phyloP scores from a whole-genome alignment of 1,140 invertebrate species.

The Drosophila malerkotliana region DNA sequence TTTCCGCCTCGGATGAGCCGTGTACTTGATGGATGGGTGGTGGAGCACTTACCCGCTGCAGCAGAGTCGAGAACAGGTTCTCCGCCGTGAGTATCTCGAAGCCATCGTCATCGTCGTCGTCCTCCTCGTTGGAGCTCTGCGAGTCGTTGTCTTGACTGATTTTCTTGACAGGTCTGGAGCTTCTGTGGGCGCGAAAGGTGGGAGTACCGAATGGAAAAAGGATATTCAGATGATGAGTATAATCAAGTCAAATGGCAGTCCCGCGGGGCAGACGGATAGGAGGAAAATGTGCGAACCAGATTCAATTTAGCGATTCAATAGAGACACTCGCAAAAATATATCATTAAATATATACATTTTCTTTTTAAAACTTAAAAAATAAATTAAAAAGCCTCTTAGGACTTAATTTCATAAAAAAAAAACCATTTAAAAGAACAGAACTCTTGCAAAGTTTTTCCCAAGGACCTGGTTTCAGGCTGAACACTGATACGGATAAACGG shows the following conservation, averaged over 20 bases:
- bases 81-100: slow-evolving; percentile 95
- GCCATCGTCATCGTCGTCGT: slow-evolving; percentile 94
- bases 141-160: slow-evolving; percentile 90
- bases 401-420: neutral
- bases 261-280: neutral
- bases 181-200: slow-evolving; percentile 84
- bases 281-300: slow-evolving; percentile 14
- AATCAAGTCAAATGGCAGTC: slow-evolving; percentile 17
- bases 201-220: slow-evolving; percentile 23
- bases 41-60: slow-evolving; percentile 88
- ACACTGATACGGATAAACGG: slow-evolving; percentile 4
- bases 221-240: slow-evolving; percentile 17
- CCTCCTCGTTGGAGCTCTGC: slow-evolving; percentile 93
- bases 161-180: slow-evolving; percentile 89
- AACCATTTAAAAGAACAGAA: neutral
- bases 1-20: neutral
- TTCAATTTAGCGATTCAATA: slow-evolving; percentile 32
- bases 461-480: neutral
- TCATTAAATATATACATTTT: neutral
- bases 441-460: neutral
- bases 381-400: neutral
- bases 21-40: neutral
- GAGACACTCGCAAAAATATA: neutral
- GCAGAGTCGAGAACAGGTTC: slow-evolving; percentile 93
- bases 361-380: neutral